Conservation (phyloP, 2,888 invertebrate species). For the Drosophila tripunctata region DNA sequence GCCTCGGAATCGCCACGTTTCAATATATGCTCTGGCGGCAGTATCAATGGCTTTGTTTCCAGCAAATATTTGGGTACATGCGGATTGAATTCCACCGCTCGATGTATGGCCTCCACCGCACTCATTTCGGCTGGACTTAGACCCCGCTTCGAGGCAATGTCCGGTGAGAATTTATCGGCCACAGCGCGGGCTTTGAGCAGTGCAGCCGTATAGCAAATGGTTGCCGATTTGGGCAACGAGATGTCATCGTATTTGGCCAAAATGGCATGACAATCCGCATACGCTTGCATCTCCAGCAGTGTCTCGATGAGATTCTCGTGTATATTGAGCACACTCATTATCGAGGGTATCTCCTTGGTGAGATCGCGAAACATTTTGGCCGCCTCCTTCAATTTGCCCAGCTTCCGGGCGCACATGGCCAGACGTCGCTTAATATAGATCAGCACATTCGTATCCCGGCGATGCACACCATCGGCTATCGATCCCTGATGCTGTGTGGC, state of each 20-base stretch:
- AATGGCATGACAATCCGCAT: slow-evolving; percentile 97
- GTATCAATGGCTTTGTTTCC: slow-evolving; percentile 96
- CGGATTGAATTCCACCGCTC: slow-evolving; percentile 98
- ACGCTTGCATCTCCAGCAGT: slow-evolving; percentile 96
- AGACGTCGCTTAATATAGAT: slow-evolving; percentile 96
- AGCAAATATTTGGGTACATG: slow-evolving; percentile 98
- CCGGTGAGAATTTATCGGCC: slow-evolving; percentile 95
- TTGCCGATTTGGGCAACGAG: slow-evolving; percentile 96
- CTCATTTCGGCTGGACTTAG: slow-evolving; percentile 94
- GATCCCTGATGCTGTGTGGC: slow-evolving; percentile 91
- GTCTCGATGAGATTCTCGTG: slow-evolving; percentile 99
- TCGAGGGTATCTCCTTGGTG: slow-evolving; percentile 97
- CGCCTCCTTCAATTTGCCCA: slow-evolving; percentile 97
- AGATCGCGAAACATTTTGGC: slow-evolving; percentile 98
- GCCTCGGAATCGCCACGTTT: slow-evolving; percentile 99
- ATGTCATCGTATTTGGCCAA: slow-evolving; percentile 96
- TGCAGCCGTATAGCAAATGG: slow-evolving; percentile 97
- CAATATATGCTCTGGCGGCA: slow-evolving; percentile 98
- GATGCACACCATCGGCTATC: slow-evolving; percentile 90
- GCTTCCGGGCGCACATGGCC: slow-evolving; percentile 98
- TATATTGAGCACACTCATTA: slow-evolving; percentile 95
- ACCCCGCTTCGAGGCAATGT: slow-evolving; percentile 92
- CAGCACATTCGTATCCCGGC: slow-evolving; percentile 95
- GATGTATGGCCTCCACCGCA: slow-evolving; percentile 96
- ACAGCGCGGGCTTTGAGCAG: slow-evolving; percentile 95